phyloP scores from a whole-genome alignment of 1,140 invertebrate genomes.

The Heliconius nattereri region DNA sequence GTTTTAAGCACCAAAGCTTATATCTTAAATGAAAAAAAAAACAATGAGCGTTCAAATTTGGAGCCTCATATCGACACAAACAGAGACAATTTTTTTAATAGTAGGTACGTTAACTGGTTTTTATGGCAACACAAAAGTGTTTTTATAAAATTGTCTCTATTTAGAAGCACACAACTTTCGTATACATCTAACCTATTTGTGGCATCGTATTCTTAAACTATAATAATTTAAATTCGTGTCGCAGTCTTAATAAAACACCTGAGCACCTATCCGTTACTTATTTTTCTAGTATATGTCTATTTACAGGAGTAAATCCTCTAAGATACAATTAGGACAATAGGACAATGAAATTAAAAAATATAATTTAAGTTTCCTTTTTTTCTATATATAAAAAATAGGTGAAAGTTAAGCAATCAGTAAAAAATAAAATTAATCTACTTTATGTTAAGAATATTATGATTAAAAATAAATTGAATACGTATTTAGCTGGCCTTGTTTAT shows the following conservation, averaged over 20 bases:
- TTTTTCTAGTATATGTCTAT: slow-evolving; percentile 35
- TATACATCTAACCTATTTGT: slow-evolving; percentile 34
- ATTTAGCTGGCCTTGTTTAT: no score
- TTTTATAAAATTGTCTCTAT: not conserved
- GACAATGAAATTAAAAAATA: no score
- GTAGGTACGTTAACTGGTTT: not conserved
- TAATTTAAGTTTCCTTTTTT: no score
- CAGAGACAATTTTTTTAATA: not conserved
- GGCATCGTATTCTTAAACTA: slow-evolving; percentile 53
- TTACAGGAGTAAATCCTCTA: slow-evolving; percentile 30
- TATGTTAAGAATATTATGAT: no score
- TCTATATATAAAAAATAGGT: no score
- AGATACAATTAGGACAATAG: not conserved
- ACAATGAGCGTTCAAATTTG: slow-evolving; percentile 1
- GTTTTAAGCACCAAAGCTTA: slow-evolving; percentile 11
- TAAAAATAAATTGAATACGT: no score
- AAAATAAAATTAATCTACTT: no score
- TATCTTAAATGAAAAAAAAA: not conserved
- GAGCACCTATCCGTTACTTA: slow-evolving; percentile 70
- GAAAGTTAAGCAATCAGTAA: no score
- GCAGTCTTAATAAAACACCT: slow-evolving; percentile 72
- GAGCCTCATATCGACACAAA: slow-evolving; percentile 2
- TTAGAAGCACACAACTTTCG: not conserved
- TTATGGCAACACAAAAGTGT: not conserved
- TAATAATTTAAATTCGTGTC: slow-evolving; percentile 77